Conservation (phyloP, 2,113 vertebrate genomes). For the Phrynosoma platyrhinos region DNA sequence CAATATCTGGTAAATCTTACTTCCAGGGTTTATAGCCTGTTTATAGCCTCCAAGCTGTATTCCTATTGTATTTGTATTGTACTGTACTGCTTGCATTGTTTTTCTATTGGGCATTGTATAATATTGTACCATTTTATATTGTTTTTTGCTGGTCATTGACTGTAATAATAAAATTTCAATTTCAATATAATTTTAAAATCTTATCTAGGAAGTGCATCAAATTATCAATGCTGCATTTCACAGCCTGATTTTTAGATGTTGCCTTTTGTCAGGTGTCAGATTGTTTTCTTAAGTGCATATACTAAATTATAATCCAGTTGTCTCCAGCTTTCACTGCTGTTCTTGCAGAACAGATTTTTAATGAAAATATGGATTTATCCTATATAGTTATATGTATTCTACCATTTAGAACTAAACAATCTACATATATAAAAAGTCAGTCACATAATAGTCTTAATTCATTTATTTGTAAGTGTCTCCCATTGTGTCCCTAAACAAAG, state of each 20-base stretch:
- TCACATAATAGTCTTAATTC: conserved; percentile 20
- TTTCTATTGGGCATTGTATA: too few species aligned
- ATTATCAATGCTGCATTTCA: neutral
- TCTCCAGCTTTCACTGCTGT: conserved; percentile 27
- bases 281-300: conserved; percentile 43
- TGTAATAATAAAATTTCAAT: too few species aligned
- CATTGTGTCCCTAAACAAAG: conserved; percentile 58
- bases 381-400: conserved; percentile 53
- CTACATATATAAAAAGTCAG: conserved; percentile 63
- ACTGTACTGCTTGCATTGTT: too few species aligned
- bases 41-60: too few species aligned
- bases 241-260: conserved; percentile 17
- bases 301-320: conserved; percentile 40
- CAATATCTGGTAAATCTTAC: too few species aligned
- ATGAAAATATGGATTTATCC: conserved; percentile 38
- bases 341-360: conserved; percentile 22
- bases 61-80: too few species aligned
- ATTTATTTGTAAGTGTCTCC: conserved; percentile 1
- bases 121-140: too few species aligned
- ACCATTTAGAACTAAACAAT: neutral
- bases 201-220: conserved; percentile 12
- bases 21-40: too few species aligned
- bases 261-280: conserved; percentile 11
- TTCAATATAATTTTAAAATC: neutral
- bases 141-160: too few species aligned